Percentiles rank a stretch among this genome's conserved stretches.
phyloP scores from a whole-genome alignment of 1,140 invertebrate species.

The Luehdorfia chinensis region DNA sequence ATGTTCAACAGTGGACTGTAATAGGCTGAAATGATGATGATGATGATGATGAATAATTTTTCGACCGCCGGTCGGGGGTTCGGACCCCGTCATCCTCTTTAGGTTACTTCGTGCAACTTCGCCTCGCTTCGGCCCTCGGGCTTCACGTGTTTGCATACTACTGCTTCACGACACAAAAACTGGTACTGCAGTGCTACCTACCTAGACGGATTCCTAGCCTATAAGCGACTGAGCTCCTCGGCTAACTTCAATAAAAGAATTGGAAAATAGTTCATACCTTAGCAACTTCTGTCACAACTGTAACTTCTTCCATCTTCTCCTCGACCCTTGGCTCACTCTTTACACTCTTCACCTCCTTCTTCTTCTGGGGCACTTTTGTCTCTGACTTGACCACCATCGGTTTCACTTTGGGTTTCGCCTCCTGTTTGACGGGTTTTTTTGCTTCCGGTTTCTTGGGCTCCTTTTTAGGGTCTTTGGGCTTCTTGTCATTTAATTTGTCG shows the following conservation, averaged over 20 bases:
- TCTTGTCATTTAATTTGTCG: constrained; percentile 34
- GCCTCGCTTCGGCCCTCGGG: no score
- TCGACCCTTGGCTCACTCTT: constrained; percentile 35
- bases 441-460: constrained; percentile 23
- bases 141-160: no score
- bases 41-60: no score
- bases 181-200: no score
- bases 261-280: constrained; percentile 21
- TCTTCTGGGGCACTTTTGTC: constrained; percentile 34
- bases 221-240: no score
- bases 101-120: no score
- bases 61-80: no score
- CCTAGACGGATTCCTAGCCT: no score
- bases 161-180: no score
- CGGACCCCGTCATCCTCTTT: no score
- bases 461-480: constrained; percentile 30
- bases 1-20: no score
- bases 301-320: constrained; percentile 18
- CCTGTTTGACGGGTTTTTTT: constrained; percentile 31
- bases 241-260: background rate
- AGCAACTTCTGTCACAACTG: constrained; percentile 18
- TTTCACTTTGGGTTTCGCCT: constrained; percentile 31
- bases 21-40: no score
- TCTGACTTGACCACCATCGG: constrained; percentile 33
- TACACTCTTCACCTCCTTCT: constrained; percentile 38